Evolutionary conservation across 2,888 invertebrate genomes (phyloP), one percentile per base, ranked within the genome.

Genomic region (Cinara cedri): DNA sequence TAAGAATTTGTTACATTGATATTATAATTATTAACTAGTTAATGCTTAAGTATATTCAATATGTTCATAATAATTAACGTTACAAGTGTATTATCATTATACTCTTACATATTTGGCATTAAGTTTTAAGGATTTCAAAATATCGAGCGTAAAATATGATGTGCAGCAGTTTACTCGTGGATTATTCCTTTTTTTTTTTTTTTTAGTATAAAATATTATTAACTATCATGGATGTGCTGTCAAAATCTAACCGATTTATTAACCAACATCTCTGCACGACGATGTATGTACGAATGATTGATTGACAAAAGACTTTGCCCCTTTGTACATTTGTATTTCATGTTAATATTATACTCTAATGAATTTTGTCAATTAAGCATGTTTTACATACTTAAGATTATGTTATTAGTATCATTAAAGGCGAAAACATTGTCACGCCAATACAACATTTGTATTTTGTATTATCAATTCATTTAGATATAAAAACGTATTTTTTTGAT

Each of bases 81-180:
- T n/a, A n/a, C n/a, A n/a, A n/a, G n/a, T n/a, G n/a, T n/a, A n/a
- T n/a, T n/a, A n/a, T n/a, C n/a, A n/a, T n/a, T n/a, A n/a, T n/a
- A n/a, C n/a, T n/a, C n/a, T 34, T 46, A 34, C 11, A 34, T 72
- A 62, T 34, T 72, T 51, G 72, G 21, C 49, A 62, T 51, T 34
- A 3, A n/a, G 24, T n/a, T 44, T 10, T 54, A n/a, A 24, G 42
- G n/a, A n/a, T 74, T 65, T 51, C n/a, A n/a, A n/a, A 16, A 62
- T 65, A 65, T 44, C 42, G 6, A 6, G 34, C 1, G 16, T 54
- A 42, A 54, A 51, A 16, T 51, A 63, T 51, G 51, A 74, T 74
- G 16, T 74, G 24, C 42, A 54, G 42, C 42, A 65, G 42, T 74
- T 74, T 65, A 54, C 3, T 21, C 9, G 21, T 9, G n/a, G 51